Base-by-base conservation (phyloP, 1,140 invertebrate genomes). In the Zeugodacus cucurbitae region DNA sequence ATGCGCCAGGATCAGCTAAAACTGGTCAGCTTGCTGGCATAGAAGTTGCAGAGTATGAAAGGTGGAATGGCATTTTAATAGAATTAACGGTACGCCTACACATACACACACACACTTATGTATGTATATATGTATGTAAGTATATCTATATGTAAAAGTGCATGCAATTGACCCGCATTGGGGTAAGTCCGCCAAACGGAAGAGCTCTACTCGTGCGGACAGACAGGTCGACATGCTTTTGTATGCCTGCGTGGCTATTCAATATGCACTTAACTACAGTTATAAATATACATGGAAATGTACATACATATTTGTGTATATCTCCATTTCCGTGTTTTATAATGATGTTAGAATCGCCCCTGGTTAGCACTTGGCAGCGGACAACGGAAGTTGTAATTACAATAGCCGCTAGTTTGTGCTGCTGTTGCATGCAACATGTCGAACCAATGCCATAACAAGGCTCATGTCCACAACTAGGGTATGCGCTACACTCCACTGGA, bases 371-470 rank as follows among this genome's bases (percentile, higher is more conserved):
- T 7, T 14, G 5, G 41, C 37, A 59, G 32, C 26, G 85, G 26
- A 58, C 85, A 86, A 86, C 87, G 87, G 87, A 88, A 88, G 87
- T 88, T 88, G 67, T 88, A 88, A 88, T 88, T 88, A 78, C 26
- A 58, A 88, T 88, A 41, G 22, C 54, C 67, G 87, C 87, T 58
- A 87, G 87, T 67, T 44, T 41, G 82, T 48, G 26, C 58, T 29
- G 54, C 74, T 29, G 74, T 48, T 44, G 74, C 74, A 82, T 54
- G 44, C 74, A 82, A 41, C 74, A 48, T 82, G 74, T 11, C 29
- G 17, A 41, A 8, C 6, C 67, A 48, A n/a, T 29, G 6, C 0
- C 41, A 74, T 34, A 29, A 32, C 32, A 67, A 34, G 48, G 29
- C 62, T 67, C 62, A 37, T 20, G 8, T 17, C 48, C 41, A 26